These are phyloP conservation scores for Macaca mulatta DNA, from an alignment of 2,113 vertebrate genomes.

Conservation along the genomic window DNA sequence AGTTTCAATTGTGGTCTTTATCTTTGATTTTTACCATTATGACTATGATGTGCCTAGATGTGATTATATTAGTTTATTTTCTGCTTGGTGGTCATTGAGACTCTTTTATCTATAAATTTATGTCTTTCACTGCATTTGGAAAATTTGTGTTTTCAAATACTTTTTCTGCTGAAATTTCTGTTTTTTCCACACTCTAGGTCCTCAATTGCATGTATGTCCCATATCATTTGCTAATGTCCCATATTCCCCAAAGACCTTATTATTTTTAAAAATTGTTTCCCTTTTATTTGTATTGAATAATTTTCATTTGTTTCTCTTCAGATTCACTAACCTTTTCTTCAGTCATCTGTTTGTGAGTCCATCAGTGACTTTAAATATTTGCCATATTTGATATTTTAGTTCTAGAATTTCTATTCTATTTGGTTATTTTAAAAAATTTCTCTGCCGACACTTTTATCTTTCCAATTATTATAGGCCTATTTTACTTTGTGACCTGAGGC, in stretches of 20 bases:
- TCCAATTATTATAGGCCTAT: neutral
- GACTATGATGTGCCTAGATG: neutral
- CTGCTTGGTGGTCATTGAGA: neutral
- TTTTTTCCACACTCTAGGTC: neutral
- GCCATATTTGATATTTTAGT: neutral
- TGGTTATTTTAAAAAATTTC: neutral
- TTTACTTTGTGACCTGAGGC: neutral
- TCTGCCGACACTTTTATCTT: neutral
- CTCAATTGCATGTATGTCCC: neutral
- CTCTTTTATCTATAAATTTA: neutral
- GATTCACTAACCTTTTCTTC: neutral
- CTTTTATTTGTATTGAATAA: neutral
- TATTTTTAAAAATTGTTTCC: neutral
- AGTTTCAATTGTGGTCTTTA: neutral
- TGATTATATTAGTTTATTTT: neutral
- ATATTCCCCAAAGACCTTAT: neutral
- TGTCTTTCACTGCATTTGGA: neutral
- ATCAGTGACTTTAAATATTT: neutral
- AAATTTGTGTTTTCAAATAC: neutral
- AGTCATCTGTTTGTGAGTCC: neutral
- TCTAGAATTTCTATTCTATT: neutral
- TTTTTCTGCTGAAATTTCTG: neutral
- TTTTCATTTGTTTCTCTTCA: neutral
- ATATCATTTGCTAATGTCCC: neutral
- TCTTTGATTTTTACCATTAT: neutral